Evolutionary conservation across 1,140 invertebrate species (phyloP).

Genomic region (Metaphire vulgaris): DNA sequence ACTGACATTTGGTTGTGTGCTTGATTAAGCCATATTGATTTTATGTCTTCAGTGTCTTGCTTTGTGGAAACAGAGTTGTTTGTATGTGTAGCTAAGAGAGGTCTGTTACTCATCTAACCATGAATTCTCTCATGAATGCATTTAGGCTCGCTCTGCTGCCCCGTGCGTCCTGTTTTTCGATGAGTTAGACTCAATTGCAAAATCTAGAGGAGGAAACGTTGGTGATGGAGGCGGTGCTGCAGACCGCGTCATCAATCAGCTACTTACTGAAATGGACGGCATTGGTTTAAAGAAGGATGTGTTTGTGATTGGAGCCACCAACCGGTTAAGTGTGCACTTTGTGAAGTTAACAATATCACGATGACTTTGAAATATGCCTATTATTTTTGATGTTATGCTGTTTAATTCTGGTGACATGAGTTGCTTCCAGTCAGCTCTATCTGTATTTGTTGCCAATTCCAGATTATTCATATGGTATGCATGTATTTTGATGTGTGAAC

Average conservation of each 20-base stretch:
- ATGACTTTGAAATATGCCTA: no score
- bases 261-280: conserved; percentile 99
- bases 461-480: neutral
- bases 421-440: neutral
- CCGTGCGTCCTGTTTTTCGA: conserved; percentile 99
- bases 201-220: conserved; percentile 86
- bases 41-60: neutral
- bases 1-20: neutral
- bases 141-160: conserved; percentile 86
- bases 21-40: neutral
- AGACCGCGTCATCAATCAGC: conserved; percentile 98
- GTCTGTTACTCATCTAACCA: neutral
- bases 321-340: conserved; percentile 57
- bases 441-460: no score
- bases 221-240: conserved; percentile 80
- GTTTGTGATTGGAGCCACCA: conserved; percentile 98
- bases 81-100: neutral
- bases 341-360: no score
- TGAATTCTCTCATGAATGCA: neutral
- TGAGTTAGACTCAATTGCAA: conserved; percentile 98
- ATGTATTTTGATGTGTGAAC: no score
- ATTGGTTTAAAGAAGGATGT: conserved; percentile 99
- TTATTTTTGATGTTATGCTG: neutral
- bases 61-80: neutral
- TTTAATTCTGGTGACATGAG: neutral